Base-by-base conservation (phyloP, 2,797 vertebrate genomes). In the Cheirogaleus major region DNA sequence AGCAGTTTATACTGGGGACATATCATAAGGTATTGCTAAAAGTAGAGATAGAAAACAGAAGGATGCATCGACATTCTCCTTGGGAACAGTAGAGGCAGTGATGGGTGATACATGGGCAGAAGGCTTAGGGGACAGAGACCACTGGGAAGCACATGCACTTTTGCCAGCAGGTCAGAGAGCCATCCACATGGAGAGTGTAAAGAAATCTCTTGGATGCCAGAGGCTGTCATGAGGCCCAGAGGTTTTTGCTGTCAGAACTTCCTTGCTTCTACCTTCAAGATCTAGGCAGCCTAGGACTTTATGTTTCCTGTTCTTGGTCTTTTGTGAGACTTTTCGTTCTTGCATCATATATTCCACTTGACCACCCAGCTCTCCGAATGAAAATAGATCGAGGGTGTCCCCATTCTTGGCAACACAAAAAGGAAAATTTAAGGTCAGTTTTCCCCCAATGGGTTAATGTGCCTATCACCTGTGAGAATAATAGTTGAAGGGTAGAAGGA, bases 181-280 rank as follows among this genome's bases (percentile, higher is more conserved):
- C 76, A 13, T 12, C 32, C 5, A 3, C 35, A 0, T 30, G 10
- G 30, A 45, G 25, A 45, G 14, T 1, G 2, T 1, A 55, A 67
- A 55, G 23, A 69, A n/a, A 20, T 18, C 57, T 8, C 0, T 0
- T 30, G 55, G 67, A 10, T 41, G 9, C 43, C 35, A 65, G 72
- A 22, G 43, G 32, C n/a, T 13, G 12, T 80, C 6, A 0, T 25
- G 55, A 43, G 13, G 5, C 55, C 43, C 22, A 3, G 10, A 5
- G 6, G 7, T 13, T 38, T 67, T 70, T 70, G 5, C 14, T 12
- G 0, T 15, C 3, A 2, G 41, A 14, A 18, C 8, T 35, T 45
- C 32, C 61, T 61, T 18, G 55, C 20, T 18, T 48, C 35, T 65
- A 59, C 0, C 11, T 80, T 30, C 4, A 22, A 50, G 48, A 52